Evolutionary conservation across 2,888 invertebrate genomes (phyloP).

Genomic region (Andrena dorsata): DNA sequence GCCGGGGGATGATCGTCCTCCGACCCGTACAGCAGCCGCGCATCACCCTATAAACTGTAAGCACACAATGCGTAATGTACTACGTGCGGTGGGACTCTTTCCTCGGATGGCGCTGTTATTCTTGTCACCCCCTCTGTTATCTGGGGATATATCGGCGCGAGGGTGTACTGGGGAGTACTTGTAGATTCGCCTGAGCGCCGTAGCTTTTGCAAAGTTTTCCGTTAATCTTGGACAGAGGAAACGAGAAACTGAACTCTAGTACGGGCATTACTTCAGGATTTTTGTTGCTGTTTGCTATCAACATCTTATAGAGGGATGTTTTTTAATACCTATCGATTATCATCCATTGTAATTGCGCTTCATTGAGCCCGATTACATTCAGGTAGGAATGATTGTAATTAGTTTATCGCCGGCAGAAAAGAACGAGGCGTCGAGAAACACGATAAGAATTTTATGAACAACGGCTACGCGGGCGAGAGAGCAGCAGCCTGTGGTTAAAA

Average conservation of each 20-base stretch:
- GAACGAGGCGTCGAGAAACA: background rate
- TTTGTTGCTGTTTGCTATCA: no score
- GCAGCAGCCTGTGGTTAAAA: constrained; percentile 9
- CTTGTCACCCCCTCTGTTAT: constrained; percentile 49
- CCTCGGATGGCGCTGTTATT: constrained; percentile 64
- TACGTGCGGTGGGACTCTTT: constrained; percentile 69
- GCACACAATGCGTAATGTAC: constrained; percentile 76
- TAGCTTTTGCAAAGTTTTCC: background rate
- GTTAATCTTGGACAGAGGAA: background rate
- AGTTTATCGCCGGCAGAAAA: background rate
- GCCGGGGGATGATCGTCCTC: constrained; percentile 74
- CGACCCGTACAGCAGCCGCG: constrained; percentile 59
- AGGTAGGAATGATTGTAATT: background rate
- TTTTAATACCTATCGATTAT: no score
- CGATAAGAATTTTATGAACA: constrained; percentile 23
- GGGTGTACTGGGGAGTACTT: constrained; percentile 14
- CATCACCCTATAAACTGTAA: constrained; percentile 76
- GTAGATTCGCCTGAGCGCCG: background rate
- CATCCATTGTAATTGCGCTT: no score
- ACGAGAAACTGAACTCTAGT: no score
- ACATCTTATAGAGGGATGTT: no score
- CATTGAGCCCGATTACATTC: background rate
- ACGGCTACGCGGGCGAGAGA: background rate
- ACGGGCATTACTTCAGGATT: no score
- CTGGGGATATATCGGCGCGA: constrained; percentile 1